phyloP scores from a whole-genome alignment of 2,113 vertebrate genomes.

The Colossoma macropomum region DNA sequence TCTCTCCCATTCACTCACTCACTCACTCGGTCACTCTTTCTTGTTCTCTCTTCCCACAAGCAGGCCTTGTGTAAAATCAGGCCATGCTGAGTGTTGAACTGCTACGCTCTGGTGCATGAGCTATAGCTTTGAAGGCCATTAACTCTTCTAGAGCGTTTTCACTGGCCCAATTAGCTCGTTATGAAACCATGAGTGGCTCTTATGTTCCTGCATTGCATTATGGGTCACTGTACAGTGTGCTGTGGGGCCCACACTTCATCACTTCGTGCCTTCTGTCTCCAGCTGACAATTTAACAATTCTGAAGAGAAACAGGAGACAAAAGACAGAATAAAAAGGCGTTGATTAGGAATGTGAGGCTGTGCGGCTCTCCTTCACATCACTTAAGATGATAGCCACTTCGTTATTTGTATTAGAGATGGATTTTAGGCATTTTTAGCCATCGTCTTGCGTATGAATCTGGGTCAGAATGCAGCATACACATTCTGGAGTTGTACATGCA shows the following conservation, averaged over 20 bases:
- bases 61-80: conserved; percentile 37
- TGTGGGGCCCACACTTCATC: not conserved
- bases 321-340: not conserved
- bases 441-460: not conserved
- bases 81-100: conserved; percentile 1
- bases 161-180: conserved; percentile 43
- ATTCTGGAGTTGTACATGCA: no score
- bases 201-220: conserved; percentile 30
- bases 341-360: not conserved
- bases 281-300: conserved; percentile 1
- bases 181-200: conserved; percentile 38
- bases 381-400: not conserved
- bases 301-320: not conserved
- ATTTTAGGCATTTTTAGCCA: not conserved
- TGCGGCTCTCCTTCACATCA: not conserved
- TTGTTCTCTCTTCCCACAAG: conserved; percentile 13
- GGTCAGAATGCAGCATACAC: not conserved
- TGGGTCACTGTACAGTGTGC: conserved; percentile 22
- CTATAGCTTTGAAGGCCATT: conserved; percentile 25
- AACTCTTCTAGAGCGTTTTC: conserved; percentile 34
- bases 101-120: conserved; percentile 19
- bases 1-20: not conserved
- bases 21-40: conserved; percentile 3
- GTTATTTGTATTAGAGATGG: not conserved
- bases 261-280: not conserved